Conservation (phyloP, 1,140 invertebrate genomes). For the Rhagoletis pomonella region DNA sequence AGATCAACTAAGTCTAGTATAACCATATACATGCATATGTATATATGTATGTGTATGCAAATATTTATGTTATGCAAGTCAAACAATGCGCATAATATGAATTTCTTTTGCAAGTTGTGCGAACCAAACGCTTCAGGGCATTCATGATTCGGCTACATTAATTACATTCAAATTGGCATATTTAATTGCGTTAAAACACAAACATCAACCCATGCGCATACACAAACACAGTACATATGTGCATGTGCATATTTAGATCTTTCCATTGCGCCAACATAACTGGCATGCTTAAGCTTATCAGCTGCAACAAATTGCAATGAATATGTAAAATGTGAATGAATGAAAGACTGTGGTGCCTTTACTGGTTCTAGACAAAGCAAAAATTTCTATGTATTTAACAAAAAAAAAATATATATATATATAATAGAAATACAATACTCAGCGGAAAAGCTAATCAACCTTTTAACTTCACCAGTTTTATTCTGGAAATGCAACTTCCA, state of each 20-base stretch:
- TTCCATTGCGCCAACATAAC: neutral
- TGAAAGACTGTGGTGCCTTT: neutral
- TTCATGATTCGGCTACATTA: constrained; percentile 24
- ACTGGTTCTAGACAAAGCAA: neutral
- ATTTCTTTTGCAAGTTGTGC: neutral
- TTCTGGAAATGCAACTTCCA: neutral
- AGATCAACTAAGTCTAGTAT: too few relatives aligned
- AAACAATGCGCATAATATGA: neutral
- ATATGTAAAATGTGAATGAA: constrained; percentile 40
- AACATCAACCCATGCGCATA: neutral
- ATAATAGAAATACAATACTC: constrained; percentile 1
- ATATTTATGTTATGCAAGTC: too few relatives aligned
- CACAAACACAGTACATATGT: neutral
- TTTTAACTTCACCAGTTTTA: neutral
- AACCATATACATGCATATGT: too few relatives aligned
- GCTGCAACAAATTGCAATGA: constrained; percentile 29
- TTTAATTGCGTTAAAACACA: constrained; percentile 32
- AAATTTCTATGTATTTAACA: constrained; percentile 3
- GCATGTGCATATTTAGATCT: neutral
- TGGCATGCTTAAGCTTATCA: constrained; percentile 6
- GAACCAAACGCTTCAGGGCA: constrained; percentile 6
- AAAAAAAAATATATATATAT: neutral
- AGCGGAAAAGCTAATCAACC: neutral
- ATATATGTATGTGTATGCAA: too few relatives aligned
- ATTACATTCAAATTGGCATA: constrained; percentile 35